Base-by-base conservation (phyloP, 2,797 vertebrate species). In the Aulostomus chinensis region DNA sequence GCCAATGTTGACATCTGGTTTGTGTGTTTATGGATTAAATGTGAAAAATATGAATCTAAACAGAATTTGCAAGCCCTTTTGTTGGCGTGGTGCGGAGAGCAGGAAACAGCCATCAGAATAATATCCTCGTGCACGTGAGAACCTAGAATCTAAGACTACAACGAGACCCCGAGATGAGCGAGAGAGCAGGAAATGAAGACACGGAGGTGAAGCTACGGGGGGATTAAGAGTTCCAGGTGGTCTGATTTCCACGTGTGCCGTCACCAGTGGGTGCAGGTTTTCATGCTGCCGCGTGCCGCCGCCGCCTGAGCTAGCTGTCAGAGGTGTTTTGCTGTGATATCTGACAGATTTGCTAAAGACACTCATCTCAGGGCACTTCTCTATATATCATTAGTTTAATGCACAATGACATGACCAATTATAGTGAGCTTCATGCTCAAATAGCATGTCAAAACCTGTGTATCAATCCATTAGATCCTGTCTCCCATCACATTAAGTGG, bases 361-460 rank as follows among this genome's bases (percentile, higher is more conserved):
- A 93, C 88, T 93, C 85, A 86, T 94, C 94, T 91, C 91, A 84
- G 92, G 93, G 92, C 92, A 90, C 83, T 91, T 79, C 85, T 93
- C 91, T 85, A 91, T 93, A 91, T 92, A 89, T 93, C 88, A 90
- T 94, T 94, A 94, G 92, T 93, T 92, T 95, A 95, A 96, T 96
- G 90, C 92, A 86, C 90, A 91, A 90, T 93, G 94, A 95, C 91
- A 89, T 84, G 92, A 92, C 91, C 93, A 95, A 96, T 96, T 96
- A 95, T 88, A 92, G 90, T 68, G 84, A 92, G 92, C 91, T 92
- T 90, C 88, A 92, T 92, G 92, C 93, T 95, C 92, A 94, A 94
- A 95, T 92, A 94, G 92, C 89, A 93, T 94, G 94, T 95, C 95
- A 95, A 91, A 95, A 91, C 89, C 92, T 93, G 93, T 94, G 93